phyloP scores from a whole-genome alignment of 2,113 vertebrate genomes.

The Nyctibius bracteatus region DNA sequence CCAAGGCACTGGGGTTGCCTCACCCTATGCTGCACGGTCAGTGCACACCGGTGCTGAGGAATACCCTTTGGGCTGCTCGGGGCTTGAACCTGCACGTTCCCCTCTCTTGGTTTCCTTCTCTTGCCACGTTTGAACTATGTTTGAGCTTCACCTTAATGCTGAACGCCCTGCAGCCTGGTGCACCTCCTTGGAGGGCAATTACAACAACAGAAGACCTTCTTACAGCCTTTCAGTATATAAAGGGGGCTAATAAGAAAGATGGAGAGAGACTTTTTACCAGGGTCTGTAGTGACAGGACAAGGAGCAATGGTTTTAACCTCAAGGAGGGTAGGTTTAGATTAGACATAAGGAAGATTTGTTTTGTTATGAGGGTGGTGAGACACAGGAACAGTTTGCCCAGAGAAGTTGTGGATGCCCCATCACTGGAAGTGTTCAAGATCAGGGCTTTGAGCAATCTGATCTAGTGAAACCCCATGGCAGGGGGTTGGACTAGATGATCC shows the following conservation, averaged over 20 bases:
- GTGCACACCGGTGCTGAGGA: accelerated
- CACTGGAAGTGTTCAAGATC: neutral
- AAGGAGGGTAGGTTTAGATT: neutral
- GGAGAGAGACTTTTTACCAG: neutral
- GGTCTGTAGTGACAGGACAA: neutral
- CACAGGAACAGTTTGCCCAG: neutral
- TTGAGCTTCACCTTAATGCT: neutral
- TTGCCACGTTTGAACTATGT: neutral
- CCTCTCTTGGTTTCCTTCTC: neutral
- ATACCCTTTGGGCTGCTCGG: accelerated
- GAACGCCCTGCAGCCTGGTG: neutral
- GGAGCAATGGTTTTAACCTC: neutral
- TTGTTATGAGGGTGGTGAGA: neutral
- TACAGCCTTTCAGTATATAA: neutral
- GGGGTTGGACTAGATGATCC: neutral
- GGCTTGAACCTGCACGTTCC: neutral
- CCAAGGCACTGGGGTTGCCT: neutral
- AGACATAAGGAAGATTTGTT: neutral
- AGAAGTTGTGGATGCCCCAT: neutral
- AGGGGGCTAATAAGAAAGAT: neutral
- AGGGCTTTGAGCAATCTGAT: neutral
- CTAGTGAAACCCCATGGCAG: neutral
- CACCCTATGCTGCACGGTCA: neutral
- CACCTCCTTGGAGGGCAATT: neutral
- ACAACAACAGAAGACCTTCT: neutral